Evolutionary conservation across 2,797 vertebrate species (phyloP), one percentile per base, ranked within the genome.

Genomic region (Ammospiza maritima): DNA sequence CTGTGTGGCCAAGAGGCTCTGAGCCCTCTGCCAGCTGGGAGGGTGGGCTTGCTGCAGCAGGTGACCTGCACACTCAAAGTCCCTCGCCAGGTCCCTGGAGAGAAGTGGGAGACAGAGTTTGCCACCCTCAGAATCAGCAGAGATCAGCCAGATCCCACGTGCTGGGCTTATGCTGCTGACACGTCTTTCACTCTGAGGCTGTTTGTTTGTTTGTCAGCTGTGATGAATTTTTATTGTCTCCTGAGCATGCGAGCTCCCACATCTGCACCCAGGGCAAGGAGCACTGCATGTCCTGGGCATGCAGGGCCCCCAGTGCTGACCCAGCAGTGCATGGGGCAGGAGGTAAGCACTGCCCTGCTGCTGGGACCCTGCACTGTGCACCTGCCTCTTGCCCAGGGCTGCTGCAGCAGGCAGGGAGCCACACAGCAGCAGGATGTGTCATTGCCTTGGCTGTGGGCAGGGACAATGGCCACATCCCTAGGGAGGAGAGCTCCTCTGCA

Each of bases 381-480:
- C 69, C 57, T 1, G 7, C 50, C 20, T 16, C 69, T 81, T 7
- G 1, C 76, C 53, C 0, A 3, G 53, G 50, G n/a, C 80, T 32
- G 70, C 57, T 56, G 54, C 54, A 0, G 2, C 60, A 42, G 42
- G 42, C 42, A 54, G 34, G 19, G 3, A 71, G 53, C 71, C 89
- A 60, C 6, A 2, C 27, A 23, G 5, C 6, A 3, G 22, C 2
- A 1, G 27, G 12, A 26, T 21, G 61, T 4, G n/a, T 38, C 83
- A 64, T 27, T 38, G 38, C 29, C 38, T 36, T 1, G 4, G 32
- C 48, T 16, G 47, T 44, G 83, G 74, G 77, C 71, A 81, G 94
- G 75, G 58, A 45, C 34, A 0, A 26, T 0, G 2, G n/a, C 2
- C 27, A 45, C 5, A 0, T 58, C n/a, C 62, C 62, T 1, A 0